Evolutionary conservation across 2,888 invertebrate species (phyloP).

Genomic region (Pteria penguin): DNA sequence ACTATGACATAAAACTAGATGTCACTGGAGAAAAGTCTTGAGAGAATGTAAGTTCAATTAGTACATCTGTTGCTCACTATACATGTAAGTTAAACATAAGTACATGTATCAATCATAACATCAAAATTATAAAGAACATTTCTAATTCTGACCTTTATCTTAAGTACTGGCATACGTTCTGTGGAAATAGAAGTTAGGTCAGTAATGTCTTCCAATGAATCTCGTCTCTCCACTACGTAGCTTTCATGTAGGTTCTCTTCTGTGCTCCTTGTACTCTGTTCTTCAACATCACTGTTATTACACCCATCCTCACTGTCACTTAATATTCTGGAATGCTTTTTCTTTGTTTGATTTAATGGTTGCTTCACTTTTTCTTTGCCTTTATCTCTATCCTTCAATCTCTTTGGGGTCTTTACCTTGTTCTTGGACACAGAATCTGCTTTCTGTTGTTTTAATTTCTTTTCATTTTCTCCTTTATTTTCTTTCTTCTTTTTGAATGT

Average conservation of each 20-base stretch:
- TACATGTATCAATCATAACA: too few relatives aligned
- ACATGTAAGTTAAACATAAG: too few relatives aligned
- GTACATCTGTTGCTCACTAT: too few relatives aligned
- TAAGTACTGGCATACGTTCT: slow-evolving; percentile 17
- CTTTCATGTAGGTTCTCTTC: neutral
- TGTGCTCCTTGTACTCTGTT: neutral
- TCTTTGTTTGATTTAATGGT: neutral
- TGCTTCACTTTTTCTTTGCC: slow-evolving; percentile 10
- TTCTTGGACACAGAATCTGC: neutral
- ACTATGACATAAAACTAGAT: too few relatives aligned
- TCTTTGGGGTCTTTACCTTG: neutral
- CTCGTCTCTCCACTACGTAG: neutral
- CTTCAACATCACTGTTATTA: neutral
- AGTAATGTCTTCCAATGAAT: neutral
- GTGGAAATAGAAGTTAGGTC: neutral
- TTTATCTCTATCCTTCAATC: slow-evolving; percentile 23
- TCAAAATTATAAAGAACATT: too few relatives aligned
- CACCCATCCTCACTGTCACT: neutral
- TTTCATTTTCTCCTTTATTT: slow-evolving; percentile 21
- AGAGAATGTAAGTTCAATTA: too few relatives aligned
- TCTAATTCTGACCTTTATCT: slow-evolving; percentile 8
- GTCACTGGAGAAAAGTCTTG: too few relatives aligned
- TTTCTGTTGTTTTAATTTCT: slow-evolving; percentile 14
- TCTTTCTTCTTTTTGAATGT: slow-evolving; percentile 23
- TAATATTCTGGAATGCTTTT: slow-evolving; percentile 1